phyloP scores from a whole-genome alignment of 64 coral and sea anemone species.

The Dendronephthya gigantea region DNA sequence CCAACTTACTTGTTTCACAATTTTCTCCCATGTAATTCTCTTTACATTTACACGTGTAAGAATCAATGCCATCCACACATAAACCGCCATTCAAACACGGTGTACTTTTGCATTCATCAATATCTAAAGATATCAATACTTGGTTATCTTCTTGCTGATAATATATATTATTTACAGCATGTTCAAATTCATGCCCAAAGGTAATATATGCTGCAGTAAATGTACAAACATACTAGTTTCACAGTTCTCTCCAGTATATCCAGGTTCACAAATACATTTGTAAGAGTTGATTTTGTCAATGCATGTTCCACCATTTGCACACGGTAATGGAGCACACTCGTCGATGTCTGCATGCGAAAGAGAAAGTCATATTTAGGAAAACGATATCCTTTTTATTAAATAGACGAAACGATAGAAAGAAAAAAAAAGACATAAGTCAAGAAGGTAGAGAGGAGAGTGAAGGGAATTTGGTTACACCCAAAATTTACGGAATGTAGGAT shows the following conservation, averaged over 20 bases:
- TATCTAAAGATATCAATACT: slow-evolving; percentile 27
- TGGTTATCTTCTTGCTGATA: neutral
- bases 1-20: neutral
- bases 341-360: neutral
- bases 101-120: slow-evolving; percentile 48
- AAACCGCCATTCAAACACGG: neutral
- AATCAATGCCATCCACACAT: slow-evolving; percentile 1
- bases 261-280: neutral
- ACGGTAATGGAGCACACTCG: neutral
- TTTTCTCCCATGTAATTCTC: neutral
- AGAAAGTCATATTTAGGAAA: neutral
- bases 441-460: too few relatives aligned
- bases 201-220: too few relatives aligned
- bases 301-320: neutral
- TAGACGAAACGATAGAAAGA: too few relatives aligned
- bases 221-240: neutral
- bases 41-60: slow-evolving; percentile 21
- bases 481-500: too few relatives aligned
- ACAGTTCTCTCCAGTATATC: neutral
- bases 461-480: too few relatives aligned
- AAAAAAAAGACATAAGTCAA: too few relatives aligned
- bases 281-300: neutral
- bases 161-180: neutral
- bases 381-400: too few relatives aligned
- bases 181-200: too few relatives aligned